These are phyloP conservation scores for Drosophila leonis DNA, from an alignment of 2,888 invertebrate species.

Conservation along the genomic window DNA sequence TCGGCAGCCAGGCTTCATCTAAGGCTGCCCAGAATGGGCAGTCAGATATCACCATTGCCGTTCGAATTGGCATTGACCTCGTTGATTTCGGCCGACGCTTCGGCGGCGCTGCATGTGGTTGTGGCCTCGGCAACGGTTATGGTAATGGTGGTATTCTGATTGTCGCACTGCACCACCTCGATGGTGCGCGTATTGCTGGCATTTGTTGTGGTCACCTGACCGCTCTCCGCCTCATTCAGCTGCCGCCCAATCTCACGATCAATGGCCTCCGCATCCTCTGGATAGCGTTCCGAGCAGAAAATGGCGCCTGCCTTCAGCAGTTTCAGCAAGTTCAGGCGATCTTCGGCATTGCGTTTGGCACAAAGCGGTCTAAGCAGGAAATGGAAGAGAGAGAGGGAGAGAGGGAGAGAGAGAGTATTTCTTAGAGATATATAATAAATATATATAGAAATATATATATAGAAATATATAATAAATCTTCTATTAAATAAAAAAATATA, in stretches of 20 bases:
- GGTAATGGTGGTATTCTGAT: constrained; percentile 75
- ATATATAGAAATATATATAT: not conserved
- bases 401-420: too few relatives aligned
- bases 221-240: constrained; percentile 75
- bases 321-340: constrained; percentile 93
- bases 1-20: constrained; percentile 79
- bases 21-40: constrained; percentile 84
- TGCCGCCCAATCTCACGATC: constrained; percentile 83
- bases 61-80: constrained; percentile 64
- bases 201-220: constrained; percentile 49
- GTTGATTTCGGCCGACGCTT: constrained; percentile 40
- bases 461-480: not conserved
- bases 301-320: constrained; percentile 87
- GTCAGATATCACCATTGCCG: constrained; percentile 82
- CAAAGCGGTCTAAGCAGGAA: constrained; percentile 87
- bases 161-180: constrained; percentile 80
- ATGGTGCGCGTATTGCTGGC: constrained; percentile 78
- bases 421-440: too few relatives aligned
- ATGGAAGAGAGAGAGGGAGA: not conserved
- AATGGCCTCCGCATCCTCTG: constrained; percentile 84
- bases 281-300: constrained; percentile 84
- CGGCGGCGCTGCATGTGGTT: constrained; percentile 42
- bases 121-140: constrained; percentile 71
- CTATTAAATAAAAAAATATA: not conserved
- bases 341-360: constrained; percentile 94